Conservation (phyloP, 2,797 vertebrate species). For the Pseudopleuronectes americanus region DNA sequence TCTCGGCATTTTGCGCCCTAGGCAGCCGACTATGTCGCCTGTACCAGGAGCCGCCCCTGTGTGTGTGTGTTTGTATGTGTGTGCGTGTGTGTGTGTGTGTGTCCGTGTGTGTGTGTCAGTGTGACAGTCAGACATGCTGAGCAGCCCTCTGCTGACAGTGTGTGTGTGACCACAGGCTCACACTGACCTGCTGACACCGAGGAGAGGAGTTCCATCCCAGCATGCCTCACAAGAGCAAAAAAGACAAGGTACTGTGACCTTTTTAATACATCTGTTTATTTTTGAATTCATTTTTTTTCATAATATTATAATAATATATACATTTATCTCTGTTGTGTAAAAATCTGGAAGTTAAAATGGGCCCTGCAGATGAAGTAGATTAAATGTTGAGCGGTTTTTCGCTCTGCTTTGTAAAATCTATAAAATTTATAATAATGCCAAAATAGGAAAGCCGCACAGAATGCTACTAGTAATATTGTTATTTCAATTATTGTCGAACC, state of each 20-base stretch:
- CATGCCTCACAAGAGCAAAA: conserved; percentile 82
- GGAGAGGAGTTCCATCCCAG: conserved; percentile 51
- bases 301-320: no score
- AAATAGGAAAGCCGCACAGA: background rate
- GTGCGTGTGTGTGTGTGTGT: conserved; percentile 21
- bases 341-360: no score
- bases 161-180: conserved; percentile 7
- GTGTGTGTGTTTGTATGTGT: no score
- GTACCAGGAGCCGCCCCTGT: no score
- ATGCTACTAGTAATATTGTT: background rate
- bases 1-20: no score
- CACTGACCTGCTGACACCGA: conserved; percentile 55
- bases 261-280: background rate
- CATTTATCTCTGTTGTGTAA: no score
- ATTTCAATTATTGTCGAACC: background rate
- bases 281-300: no score
- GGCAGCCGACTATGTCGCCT: no score
- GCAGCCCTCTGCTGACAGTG: conserved; percentile 38
- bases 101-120: conserved; percentile 1
- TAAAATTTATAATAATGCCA: no score
- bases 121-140: conserved; percentile 18
- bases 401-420: no score
- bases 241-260: conserved; percentile 76
- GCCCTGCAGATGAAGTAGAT: no score
- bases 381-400: no score